phyloP scores from a whole-genome alignment of 2,113 vertebrate genomes.

The Peromyscus californicus region DNA sequence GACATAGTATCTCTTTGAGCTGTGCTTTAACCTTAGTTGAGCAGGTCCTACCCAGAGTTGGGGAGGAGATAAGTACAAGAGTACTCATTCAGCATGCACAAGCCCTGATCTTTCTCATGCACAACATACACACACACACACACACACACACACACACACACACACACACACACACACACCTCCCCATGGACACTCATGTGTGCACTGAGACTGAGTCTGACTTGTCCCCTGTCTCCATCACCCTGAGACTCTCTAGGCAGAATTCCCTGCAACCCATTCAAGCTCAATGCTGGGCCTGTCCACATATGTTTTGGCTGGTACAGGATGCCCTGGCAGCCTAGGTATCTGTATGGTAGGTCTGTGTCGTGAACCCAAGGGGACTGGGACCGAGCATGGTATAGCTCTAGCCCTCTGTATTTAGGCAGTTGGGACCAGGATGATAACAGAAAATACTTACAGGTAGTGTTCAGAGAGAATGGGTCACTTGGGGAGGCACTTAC shows the following conservation, averaged over 20 bases:
- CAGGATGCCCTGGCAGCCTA: neutral
- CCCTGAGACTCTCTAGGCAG: neutral
- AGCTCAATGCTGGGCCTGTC: neutral
- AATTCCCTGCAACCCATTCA: neutral
- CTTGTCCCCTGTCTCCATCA: neutral
- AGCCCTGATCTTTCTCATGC: accelerated
- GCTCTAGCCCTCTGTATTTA: neutral
- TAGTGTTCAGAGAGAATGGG: conserved; percentile 50
- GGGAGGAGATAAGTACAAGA: neutral
- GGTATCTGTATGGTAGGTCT: neutral
- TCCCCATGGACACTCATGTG: neutral
- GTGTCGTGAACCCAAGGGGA: neutral
- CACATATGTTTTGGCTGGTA: neutral
- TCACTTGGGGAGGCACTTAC: conserved; percentile 32
- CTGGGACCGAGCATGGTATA: too few species aligned
- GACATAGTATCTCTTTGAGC: neutral
- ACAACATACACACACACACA: neutral
- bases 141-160: neutral
- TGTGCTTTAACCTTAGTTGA: neutral
- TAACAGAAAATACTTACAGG: conserved; percentile 68
- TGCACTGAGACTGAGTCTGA: neutral
- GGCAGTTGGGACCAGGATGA: accelerated
- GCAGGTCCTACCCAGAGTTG: neutral
- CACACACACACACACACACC: neutral
- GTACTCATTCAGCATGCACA: neutral